Base-by-base conservation (phyloP, 2,113 vertebrate species). In the Cacatua alba region DNA sequence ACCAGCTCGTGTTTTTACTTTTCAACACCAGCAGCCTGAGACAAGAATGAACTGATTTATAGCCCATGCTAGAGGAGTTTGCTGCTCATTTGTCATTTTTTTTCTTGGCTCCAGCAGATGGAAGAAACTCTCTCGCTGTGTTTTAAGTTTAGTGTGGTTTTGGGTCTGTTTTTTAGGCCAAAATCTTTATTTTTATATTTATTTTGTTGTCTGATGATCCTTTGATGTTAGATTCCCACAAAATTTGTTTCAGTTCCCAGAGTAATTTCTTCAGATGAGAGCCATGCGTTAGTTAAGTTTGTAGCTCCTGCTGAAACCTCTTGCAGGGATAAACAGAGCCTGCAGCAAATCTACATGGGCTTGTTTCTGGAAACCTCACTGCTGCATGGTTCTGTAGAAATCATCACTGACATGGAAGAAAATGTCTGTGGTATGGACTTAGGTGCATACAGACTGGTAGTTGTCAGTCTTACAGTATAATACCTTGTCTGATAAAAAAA, bases 181-280 rank as follows among this genome's bases (percentile, higher is more conserved):
- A 76, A 90, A n/a, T 74, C 19, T 94, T 85, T 82, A 79, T 59
- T 91, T 92, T 80, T 60, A 14, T 60, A 57, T 87, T 81, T 91
- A 78, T 92, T 94, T 88, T 79, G 49, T 72, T 94, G 43, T 76
- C 82, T 80, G 55, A 65, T 63, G 26, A 52, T 57, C 71, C n/a
- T 90, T 92, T 94, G 88, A 92, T 82, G 53, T 64, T 39, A 68
- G 52, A 76, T 92, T 92, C 57, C 57, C 44, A 65, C 57, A 91
- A 79, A 94, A 91, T 94, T 85, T 95, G 65, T 85, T 95, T 74
- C 89, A 87, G 86, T 89, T 94, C 62, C 55, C 49, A 67, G 39
- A 84, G 29, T 21, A 78, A 29, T 78, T 75, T 84, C 55, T 86
- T 95, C 39, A 89, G 24, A 95, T 64, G 77, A 94, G 39, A 48